phyloP scores from a whole-genome alignment of 2,797 vertebrate species.

The Etheostoma perlongum region DNA sequence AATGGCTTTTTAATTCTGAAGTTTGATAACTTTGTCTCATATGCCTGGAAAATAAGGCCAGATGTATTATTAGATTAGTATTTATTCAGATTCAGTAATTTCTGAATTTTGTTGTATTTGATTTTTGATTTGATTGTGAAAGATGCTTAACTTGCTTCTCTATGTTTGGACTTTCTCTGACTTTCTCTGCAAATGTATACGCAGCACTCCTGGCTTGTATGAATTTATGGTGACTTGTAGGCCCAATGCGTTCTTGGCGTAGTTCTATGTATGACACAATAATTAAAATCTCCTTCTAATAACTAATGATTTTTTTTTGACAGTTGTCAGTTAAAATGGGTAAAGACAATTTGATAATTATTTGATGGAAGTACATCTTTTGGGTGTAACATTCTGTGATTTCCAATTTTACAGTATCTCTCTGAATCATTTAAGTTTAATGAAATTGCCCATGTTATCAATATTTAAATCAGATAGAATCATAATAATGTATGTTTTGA shows the following conservation, averaged over 20 bases:
- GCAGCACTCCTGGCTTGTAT: not conserved
- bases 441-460: not conserved
- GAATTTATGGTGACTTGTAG: not conserved
- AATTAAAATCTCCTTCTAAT: not conserved
- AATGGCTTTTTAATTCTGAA: not conserved
- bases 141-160: not conserved
- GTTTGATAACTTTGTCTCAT: not conserved
- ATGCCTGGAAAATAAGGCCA: not conserved
- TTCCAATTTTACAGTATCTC: not conserved
- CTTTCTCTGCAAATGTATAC: not conserved
- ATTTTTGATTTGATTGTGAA: not conserved
- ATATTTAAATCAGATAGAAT: not conserved
- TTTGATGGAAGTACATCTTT: not conserved
- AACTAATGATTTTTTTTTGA: not conserved
- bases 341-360: not conserved
- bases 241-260: not conserved
- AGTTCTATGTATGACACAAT: not conserved
- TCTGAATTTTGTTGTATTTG: not conserved
- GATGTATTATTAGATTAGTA: not conserved
- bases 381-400: not conserved
- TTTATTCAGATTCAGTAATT: not conserved
- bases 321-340: slow-evolving; percentile 1
- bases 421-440: not conserved
- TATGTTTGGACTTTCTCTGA: not conserved
- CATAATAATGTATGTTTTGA: not conserved